These are phyloP conservation scores for Phymorhynchus buccinoides DNA, from an alignment of 1,140 invertebrate species.

Conservation along the genomic window DNA sequence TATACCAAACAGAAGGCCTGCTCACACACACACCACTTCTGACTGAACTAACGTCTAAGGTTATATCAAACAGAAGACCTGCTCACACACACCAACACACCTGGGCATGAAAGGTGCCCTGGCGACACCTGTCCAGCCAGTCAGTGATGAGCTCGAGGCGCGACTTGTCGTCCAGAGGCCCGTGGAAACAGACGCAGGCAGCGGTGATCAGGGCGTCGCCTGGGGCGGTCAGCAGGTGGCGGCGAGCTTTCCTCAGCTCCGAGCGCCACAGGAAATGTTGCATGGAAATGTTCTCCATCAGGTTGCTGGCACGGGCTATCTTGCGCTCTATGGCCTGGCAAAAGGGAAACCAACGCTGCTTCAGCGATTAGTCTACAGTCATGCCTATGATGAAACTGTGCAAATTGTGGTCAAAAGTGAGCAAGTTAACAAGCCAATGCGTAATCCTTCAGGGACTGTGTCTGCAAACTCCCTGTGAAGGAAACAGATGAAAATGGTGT, in stretches of 20 bases:
- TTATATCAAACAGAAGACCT: no score
- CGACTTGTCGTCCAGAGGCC: slow-evolving; percentile 67
- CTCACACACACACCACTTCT: no score
- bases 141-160: slow-evolving; percentile 61
- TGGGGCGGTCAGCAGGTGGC: slow-evolving; percentile 61
- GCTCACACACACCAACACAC: slow-evolving; percentile 1
- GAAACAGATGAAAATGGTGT: no score
- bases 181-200: slow-evolving; percentile 69
- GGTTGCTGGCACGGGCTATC: slow-evolving; percentile 63
- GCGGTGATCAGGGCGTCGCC: slow-evolving; percentile 68
- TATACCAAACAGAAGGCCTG: no score
- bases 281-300: slow-evolving; percentile 71
- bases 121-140: slow-evolving; percentile 60
- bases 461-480: no score
- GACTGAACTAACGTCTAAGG: no score
- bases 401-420: no score
- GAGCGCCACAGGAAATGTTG: slow-evolving; percentile 70
- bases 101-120: slow-evolving; percentile 61
- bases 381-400: no score
- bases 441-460: no score
- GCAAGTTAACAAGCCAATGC: no score
- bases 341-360: background rate
- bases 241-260: slow-evolving; percentile 62
- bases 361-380: no score
- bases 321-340: slow-evolving; percentile 67